These are phyloP conservation scores for Eristalis tenax DNA, from an alignment of 2,888 invertebrate species.

Conservation along the genomic window DNA sequence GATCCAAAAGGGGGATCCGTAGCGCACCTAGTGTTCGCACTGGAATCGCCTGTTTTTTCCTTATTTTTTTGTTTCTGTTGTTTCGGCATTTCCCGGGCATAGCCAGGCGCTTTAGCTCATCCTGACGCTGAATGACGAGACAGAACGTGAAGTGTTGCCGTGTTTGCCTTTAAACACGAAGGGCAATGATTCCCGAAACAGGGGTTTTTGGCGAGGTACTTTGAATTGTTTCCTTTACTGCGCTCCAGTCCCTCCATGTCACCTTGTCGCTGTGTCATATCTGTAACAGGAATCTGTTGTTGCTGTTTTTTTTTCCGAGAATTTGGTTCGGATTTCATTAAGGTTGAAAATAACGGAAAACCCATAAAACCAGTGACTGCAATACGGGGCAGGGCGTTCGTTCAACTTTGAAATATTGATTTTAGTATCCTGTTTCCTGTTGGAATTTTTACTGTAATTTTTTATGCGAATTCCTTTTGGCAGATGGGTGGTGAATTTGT, in stretches of 20 bases:
- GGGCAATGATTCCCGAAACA: conserved; percentile 44
- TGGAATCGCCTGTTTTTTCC: not conserved
- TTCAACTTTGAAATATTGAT: conserved; percentile 44
- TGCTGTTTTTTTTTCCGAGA: not conserved
- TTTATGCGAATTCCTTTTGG: not conserved
- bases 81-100: conserved; percentile 4
- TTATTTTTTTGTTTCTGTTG: conserved; percentile 6
- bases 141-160: conserved; percentile 27
- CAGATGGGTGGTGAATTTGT: not conserved
- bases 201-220: conserved; percentile 30
- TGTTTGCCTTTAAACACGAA: conserved; percentile 41
- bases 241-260: not conserved
- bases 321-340: not conserved
- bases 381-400: not conserved
- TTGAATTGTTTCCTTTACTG: conserved; percentile 27
- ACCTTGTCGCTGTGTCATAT: not conserved
- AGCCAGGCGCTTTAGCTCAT: conserved; percentile 19
- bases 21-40: not conserved
- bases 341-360: not conserved
- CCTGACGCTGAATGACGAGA: conserved; percentile 24
- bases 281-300: not conserved
- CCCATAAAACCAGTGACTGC: not conserved
- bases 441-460: not conserved
- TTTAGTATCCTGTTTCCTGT: conserved; percentile 11
- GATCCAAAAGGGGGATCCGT: not conserved